Base-by-base conservation (phyloP, 2,113 vertebrate genomes). In the Lathamus discolor region DNA sequence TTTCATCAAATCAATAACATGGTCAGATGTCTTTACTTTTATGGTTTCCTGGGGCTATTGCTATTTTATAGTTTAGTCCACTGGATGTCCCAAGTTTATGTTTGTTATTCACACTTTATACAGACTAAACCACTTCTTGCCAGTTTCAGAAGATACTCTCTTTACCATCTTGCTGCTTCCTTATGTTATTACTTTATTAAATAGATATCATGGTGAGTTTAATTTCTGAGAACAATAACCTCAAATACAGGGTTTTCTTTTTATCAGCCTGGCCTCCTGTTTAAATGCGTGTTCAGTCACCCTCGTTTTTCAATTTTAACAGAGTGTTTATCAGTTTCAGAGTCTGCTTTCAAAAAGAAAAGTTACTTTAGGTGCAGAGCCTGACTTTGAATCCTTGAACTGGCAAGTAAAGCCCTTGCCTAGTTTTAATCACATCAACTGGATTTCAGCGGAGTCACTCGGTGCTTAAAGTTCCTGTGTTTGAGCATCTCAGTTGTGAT, bases 71-170 rank as follows among this genome's bases (percentile, higher is more conserved):
- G 81, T 94, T 95, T 94, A 92, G 91, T 96, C 68, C 43, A 88
- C 66, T 35, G 39, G 69, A 96, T n/a, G n/a, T 76, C 93, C 90
- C 48, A 64, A 55, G 73, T 74, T 97, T 94, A 74, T 94, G 96
- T 96, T 94, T 95, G 88, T 97, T 97, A 95, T 93, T 93, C 83
- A 89, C 68, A 86, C 76, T 97, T 96, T 81, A 84, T 67, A 89
- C 4, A 94, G 73, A 84, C 55, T 97, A 91, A 97, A 96, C 90
- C 92, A 70, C 43, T 29, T 57, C 73, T 96, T 96, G 44, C 63
- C 23, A 82, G 63, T 69, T 97, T 93, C 96, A 90, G 92, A 97
- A 94, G 91, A 72, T 8, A 17, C 80, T 95, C 31, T 68, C 41
- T 70, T 92, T 90, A 85, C 17, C 78, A 13, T 70, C 27, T 54